A percentile compares a stretch with the other conserved stretches of the same genome.
Conservation (phyloP, 1,140 invertebrate species). For the Conopomorpha cramerella region DNA sequence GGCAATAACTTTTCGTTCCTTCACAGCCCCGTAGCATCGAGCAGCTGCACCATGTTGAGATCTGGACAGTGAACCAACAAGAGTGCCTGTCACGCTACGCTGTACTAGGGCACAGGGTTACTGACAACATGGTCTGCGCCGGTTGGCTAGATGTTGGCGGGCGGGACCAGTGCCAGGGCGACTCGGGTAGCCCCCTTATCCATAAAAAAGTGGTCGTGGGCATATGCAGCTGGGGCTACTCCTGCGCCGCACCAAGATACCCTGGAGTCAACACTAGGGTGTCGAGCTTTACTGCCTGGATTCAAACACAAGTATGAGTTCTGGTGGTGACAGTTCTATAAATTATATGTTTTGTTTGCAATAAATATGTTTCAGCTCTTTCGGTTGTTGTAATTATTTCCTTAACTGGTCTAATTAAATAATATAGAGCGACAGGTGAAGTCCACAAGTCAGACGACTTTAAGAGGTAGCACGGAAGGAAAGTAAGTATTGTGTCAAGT, state of each 20-base stretch:
- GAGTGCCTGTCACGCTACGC: constrained; percentile 8
- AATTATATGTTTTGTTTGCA: no score
- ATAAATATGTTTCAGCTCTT: no score
- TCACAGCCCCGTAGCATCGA: not conserved
- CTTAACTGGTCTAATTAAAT: no score
- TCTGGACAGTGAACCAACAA: constrained; percentile 10
- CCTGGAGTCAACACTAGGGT: constrained; percentile 57
- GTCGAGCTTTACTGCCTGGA: constrained; percentile 12
- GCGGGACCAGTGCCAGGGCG: constrained; percentile 34
- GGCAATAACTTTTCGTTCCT: not conserved
- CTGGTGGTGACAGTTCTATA: no score
- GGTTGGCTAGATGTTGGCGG: constrained; percentile 12
- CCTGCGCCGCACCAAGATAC: constrained; percentile 46
- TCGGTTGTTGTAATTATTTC: no score
- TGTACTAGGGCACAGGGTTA: not conserved
- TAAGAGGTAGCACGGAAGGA: no score
- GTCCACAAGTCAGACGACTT: no score
- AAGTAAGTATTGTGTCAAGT: no score
- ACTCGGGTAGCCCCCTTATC: constrained; percentile 65
- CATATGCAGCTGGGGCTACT: constrained; percentile 58
- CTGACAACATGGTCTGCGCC: constrained; percentile 14
- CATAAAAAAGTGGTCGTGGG: constrained; percentile 52
- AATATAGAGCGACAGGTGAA: no score
- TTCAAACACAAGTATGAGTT: constrained; percentile 8
- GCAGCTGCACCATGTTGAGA: constrained; percentile 8